Evolutionary conservation across 2,888 invertebrate species (phyloP), one percentile per base, ranked within the genome.

Genomic region (Geotrupes spiniger): DNA sequence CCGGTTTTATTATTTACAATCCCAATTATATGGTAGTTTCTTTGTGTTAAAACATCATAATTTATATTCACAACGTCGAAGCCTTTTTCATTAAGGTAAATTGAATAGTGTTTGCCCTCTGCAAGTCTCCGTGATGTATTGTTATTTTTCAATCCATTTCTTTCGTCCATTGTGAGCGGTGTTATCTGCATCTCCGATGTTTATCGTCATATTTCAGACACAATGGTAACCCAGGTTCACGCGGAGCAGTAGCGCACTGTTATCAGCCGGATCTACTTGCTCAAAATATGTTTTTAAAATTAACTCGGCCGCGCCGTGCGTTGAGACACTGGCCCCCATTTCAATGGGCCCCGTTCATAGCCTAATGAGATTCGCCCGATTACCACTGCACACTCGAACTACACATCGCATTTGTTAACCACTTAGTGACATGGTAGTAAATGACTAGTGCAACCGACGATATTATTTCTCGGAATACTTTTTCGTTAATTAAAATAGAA

Each of bases 131-230:
- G 51, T 53, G 55, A 55, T 58, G 59, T 57, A 57, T 56, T 59
- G 56, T 60, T 56, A 60, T 58, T 60, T 59, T 60, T 59, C 59
- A 57, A 58, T 59, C 57, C 61, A 61, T 57, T 62, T 62, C 62
- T 62, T 64, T 62, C 57, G 56, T 51, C 58, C 54, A 61, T 58
- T 61, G 60, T 63, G 56, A 57, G 43, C 49, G 45, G 45, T 43
- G 56, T 64, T 66, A 67, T 67, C 66, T 61, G 46, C 53, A 65
- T 66, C 66, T 25, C 36, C 57, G 70, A 69, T 70, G 63, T 55
- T 65, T 68, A 69, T 69, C 69, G 58, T 65, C 65, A 64, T 67
- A 68, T 69, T 69, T 68, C 64, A 61, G 65, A 63, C 66, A 69
- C 69, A 69, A 68, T 68, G 60, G 64, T 38, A 49, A 44, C 46